Evolutionary conservation across 2,888 invertebrate species (phyloP), one percentile per base, ranked within the genome.

Genomic region (Lepidochrysops patricia): DNA sequence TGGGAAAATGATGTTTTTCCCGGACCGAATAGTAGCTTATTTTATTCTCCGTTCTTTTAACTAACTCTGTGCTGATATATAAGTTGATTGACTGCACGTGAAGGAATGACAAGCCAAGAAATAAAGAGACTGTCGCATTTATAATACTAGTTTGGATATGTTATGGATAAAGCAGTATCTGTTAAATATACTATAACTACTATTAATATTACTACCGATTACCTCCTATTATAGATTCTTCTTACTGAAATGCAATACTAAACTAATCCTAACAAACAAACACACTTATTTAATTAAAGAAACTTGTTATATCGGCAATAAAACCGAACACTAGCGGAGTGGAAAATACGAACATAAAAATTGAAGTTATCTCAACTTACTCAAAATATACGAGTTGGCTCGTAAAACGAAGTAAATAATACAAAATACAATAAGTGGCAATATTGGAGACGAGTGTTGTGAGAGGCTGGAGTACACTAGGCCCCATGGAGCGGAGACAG

Each of bases 401-500:
- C 85, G 82, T 88, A 88, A 88, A 85, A 79, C 80, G 79, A 77
- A 82, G 86, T 86, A 87, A 87, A 87, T 87, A 88, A 85, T 87
- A 88, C 88, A 87, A 87, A 87, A 89, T 87, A 89, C 87, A 86
- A 86, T 89, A 88, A 87, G 85, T 86, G 83, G 77, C 80, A 76
- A 82, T 87, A 87, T 85, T 80, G 80, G 71, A 76, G 80, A 76
- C 73, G 73, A 72, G 72, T 73, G 71, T 69, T 70, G 70, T 70
- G 65, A 58, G 48, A 74, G 62, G 80, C 1, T 66, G 49, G 1
- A 71, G 54, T 58, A 70, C 71, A 85, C 67, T 60, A 64, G 27
- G 61, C 26, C 15, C 13, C 34, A 34, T 32, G 9, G 3, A 25
- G 1, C 7, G 12, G 9, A n/a, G 2, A 1, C 32, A 15, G n/a